phyloP scores from a whole-genome alignment of 2,888 invertebrate genomes.

The Lutraria lutraria region DNA sequence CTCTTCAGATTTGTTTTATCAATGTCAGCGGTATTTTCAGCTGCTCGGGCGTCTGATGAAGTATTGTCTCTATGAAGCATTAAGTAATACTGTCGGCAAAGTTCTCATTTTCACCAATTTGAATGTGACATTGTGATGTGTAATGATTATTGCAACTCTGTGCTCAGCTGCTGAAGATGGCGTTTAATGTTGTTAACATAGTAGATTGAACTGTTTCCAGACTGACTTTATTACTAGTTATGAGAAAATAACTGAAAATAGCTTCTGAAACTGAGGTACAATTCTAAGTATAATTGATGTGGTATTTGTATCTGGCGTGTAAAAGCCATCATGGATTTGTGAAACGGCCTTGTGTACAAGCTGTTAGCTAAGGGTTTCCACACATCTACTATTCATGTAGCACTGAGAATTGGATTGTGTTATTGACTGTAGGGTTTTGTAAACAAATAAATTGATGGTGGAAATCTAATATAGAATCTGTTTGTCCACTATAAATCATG shows the following conservation, averaged over 20 bases:
- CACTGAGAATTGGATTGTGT: background rate
- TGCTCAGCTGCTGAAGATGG: background rate
- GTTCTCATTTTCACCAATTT: conserved; percentile 19
- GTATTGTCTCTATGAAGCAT: background rate
- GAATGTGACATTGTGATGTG: conserved; percentile 4
- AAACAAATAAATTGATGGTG: conserved; percentile 10
- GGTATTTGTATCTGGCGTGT: background rate
- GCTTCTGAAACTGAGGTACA: conserved; percentile 7
- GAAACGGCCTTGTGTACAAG: background rate
- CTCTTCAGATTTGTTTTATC: background rate
- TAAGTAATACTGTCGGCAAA: conserved; percentile 1
- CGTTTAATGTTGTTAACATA: conserved; percentile 12
- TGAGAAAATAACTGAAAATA: background rate
- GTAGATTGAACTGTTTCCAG: background rate
- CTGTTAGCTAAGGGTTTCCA: background rate
- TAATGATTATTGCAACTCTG: conserved; percentile 8
- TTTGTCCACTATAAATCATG: background rate
- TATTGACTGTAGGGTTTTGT: background rate
- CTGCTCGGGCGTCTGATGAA: background rate
- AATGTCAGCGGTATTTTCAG: background rate
- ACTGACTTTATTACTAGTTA: conserved; percentile 5
- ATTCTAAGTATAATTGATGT: background rate
- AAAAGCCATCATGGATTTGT: background rate
- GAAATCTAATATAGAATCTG: conserved; percentile 18
- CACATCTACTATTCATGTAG: background rate